These are phyloP conservation scores for Tribolium madens DNA, from an alignment of 1,140 invertebrate genomes.

Conservation along the genomic window DNA sequence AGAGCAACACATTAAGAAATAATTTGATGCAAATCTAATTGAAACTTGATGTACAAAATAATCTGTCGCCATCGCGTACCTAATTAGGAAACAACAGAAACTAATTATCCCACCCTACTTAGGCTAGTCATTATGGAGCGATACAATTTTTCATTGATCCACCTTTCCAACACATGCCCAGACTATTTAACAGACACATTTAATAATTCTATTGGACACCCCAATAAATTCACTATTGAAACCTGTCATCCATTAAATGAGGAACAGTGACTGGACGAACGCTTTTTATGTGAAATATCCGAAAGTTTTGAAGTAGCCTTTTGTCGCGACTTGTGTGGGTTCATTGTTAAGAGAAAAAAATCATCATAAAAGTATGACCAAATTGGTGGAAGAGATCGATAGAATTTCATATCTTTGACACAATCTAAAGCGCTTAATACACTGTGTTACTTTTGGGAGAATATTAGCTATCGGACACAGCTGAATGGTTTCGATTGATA, in stretches of 20 bases:
- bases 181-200: not conserved
- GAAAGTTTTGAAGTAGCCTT: not conserved
- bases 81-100: not conserved
- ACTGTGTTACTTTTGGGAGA: not conserved
- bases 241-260: not conserved
- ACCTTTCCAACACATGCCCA: not conserved
- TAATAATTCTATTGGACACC: not conserved
- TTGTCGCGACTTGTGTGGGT: conserved; percentile 6
- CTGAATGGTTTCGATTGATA: not conserved
- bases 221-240: not conserved
- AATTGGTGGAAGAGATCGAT: conserved; percentile 13
- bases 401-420: conserved; percentile 12
- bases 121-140: not conserved
- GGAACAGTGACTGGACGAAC: not conserved
- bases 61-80: no score
- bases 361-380: conserved; percentile 1
- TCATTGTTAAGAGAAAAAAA: conserved; percentile 8
- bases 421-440: conserved; percentile 8
- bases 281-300: not conserved
- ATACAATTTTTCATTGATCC: not conserved
- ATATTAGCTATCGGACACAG: not conserved
- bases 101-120: not conserved
- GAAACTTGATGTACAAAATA: not conserved
- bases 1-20: no score
- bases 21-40: not conserved